Evolutionary conservation across 2,888 invertebrate genomes (phyloP), one percentile per base, ranked within the genome.

Genomic region (Clusia tigrina): DNA sequence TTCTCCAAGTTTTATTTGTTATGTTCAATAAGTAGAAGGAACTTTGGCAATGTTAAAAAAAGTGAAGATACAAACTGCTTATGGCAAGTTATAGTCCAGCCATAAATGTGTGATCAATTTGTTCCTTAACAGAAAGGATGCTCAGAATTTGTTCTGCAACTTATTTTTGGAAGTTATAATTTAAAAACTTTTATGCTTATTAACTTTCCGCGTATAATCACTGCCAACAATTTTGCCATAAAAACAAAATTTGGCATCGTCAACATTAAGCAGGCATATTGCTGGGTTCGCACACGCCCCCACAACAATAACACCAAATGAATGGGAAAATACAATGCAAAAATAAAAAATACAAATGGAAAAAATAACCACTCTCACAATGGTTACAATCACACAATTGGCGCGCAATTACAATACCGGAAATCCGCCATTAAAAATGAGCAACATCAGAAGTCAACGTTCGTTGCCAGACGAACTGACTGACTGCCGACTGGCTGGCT

Each of bases 371-470:
- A n/a, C n/a, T n/a, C n/a, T 18, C 48, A 48, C 48, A 48, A 48
- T 48, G 15, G 48, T 22, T 3, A 22, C 48, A 48, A 48, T 48
- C 48, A 48, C 64, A 64, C 65, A 65, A 63, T 69, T 67, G 64
- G 68, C 67, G 66, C 65, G 63, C 71, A 70, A 69, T 71, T 71
- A 71, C 67, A 69, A 63, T 53, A 65, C 60, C 68, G 71, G 71
- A 72, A 72, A 71, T 72, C 71, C 68, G 67, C 63, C 64, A 68
- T 72, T 71, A 70, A 64, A 67, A 71, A 58, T 53, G 60, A 63
- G 60, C 60, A 37, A 48, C 48, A 48, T 18, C 48, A 18, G 20
- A 20, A 48, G 48, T 48, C 48, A 48, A 48, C 20, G 48, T 48
- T 48, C 48, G 48, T 48, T 48, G 48, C 48, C 48, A 15, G 48